These are phyloP conservation scores for Vipera latastei DNA, from an alignment of 2,797 vertebrate genomes.

Conservation along the genomic window DNA sequence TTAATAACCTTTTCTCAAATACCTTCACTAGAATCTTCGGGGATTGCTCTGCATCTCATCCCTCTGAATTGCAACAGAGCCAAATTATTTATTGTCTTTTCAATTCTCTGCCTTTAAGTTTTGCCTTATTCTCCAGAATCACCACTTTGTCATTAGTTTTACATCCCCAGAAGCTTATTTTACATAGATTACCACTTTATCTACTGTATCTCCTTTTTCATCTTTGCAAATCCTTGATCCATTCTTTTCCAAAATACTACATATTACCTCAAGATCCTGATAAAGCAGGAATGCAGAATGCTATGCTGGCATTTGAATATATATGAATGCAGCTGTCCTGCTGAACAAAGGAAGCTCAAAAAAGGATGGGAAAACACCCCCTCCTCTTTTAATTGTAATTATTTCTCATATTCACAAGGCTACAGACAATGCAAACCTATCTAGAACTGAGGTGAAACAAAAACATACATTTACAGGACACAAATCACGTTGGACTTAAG, in stretches of 20 bases:
- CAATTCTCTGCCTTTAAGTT: not conserved
- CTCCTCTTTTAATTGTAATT: not conserved
- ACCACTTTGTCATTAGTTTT: not conserved
- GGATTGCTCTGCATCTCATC: not conserved
- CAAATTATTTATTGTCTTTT: not conserved
- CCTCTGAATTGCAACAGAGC: not conserved
- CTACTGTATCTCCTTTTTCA: not conserved
- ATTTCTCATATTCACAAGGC: not conserved
- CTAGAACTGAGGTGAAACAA: not conserved
- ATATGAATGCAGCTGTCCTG: not conserved
- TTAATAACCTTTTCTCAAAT: too few species aligned
- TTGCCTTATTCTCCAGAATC: not conserved
- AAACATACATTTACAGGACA: not conserved
- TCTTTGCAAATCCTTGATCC: not conserved
- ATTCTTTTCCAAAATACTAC: not conserved
- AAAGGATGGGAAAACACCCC: not conserved
- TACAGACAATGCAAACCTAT: not conserved
- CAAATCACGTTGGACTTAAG: not conserved
- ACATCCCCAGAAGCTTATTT: not conserved
- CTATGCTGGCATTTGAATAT: not conserved
- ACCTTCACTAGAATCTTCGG: too few species aligned
- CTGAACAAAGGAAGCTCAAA: not conserved
- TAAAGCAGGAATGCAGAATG: not conserved
- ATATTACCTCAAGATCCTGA: not conserved
- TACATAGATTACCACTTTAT: not conserved